phyloP scores from a whole-genome alignment of 1,140 invertebrate species.

The Vollenhovia emeryi region DNA sequence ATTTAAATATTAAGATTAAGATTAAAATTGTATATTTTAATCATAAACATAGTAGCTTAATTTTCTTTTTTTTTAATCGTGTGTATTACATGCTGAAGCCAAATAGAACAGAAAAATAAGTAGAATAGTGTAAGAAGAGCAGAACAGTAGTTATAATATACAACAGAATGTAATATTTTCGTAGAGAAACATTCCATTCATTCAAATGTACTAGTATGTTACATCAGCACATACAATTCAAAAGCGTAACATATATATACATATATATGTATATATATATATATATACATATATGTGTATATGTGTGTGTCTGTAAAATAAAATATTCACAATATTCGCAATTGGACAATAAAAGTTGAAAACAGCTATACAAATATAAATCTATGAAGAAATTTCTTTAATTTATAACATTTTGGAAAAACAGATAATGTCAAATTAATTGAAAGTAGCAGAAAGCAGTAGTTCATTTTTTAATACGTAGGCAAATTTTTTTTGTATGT shows the following conservation, averaged over 20 bases:
- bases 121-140: not conserved
- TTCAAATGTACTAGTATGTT: not conserved
- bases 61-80: not conserved
- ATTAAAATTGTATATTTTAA: not conserved
- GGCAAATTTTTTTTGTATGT: constrained; percentile 4
- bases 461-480: constrained; percentile 21
- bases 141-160: not conserved
- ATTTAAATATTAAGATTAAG: constrained; percentile 19
- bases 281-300: too few relatives aligned
- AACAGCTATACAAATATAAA: not conserved
- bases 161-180: not conserved
- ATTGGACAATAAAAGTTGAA: not conserved
- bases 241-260: not conserved
- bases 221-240: not conserved
- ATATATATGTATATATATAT: not conserved
- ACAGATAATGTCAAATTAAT: constrained; percentile 23
- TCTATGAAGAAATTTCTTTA: not conserved
- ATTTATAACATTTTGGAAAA: constrained; percentile 26
- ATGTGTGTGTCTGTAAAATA: not conserved
- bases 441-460: constrained; percentile 44
- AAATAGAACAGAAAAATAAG: constrained; percentile 18
- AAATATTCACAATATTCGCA: not conserved
- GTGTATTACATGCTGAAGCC: constrained; percentile 40
- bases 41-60: constrained; percentile 20
- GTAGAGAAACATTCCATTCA: constrained; percentile 6